These are phyloP conservation scores for Poeciliopsis presidionis DNA, from an alignment of 2,797 vertebrate species.

Conservation along the genomic window DNA sequence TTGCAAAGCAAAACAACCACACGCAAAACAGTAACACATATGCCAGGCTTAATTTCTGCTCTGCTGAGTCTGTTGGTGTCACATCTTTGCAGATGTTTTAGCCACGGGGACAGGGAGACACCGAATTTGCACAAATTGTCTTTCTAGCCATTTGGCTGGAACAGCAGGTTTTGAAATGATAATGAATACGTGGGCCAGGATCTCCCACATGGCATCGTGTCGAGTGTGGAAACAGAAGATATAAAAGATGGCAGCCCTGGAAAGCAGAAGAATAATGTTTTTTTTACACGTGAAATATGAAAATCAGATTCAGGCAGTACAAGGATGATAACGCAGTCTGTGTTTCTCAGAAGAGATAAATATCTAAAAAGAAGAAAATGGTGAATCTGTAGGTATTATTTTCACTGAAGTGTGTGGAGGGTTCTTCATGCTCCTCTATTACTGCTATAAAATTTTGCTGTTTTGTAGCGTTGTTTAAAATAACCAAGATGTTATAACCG, in stretches of 20 bases:
- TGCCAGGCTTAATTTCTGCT: constrained; percentile 61
- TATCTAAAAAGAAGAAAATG: constrained; percentile 12
- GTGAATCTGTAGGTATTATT: constrained; percentile 35
- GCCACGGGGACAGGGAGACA: constrained; percentile 60
- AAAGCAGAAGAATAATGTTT: constrained; percentile 46
- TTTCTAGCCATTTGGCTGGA: constrained; percentile 64
- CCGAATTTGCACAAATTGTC: constrained; percentile 69
- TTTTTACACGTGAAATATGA: constrained; percentile 36
- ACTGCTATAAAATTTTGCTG: constrained; percentile 12
- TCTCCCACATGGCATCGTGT: constrained; percentile 63
- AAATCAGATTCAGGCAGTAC: constrained; percentile 52
- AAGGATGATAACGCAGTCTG: constrained; percentile 32
- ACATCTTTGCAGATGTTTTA: constrained; percentile 69
- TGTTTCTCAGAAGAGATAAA: constrained; percentile 39
- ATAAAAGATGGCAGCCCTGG: constrained; percentile 50
- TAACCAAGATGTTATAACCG: too few relatives aligned
- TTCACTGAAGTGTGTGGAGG: constrained; percentile 2
- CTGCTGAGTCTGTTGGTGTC: constrained; percentile 59
- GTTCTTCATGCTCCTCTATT: constrained; percentile 4
- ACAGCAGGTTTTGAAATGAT: constrained; percentile 77
- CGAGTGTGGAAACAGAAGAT: constrained; percentile 62
- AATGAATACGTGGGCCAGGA: constrained; percentile 71
- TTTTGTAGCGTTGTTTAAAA: neutral
- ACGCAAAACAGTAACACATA: constrained; percentile 45
- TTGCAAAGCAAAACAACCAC: constrained; percentile 26